Conservation (phyloP, 2,888 invertebrate species). For the Pseudoips prasinana region DNA sequence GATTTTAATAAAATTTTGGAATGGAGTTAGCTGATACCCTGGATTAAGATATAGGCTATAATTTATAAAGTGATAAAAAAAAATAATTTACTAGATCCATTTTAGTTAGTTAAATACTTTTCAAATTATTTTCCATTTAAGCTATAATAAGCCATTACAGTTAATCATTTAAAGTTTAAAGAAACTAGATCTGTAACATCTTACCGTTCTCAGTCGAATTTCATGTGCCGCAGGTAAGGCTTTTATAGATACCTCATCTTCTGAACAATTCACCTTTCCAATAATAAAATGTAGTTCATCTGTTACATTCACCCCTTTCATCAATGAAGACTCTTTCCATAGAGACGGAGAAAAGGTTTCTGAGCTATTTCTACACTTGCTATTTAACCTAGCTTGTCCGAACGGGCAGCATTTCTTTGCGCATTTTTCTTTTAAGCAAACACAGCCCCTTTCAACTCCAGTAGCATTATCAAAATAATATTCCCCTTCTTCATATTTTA, state of each 20-base stretch:
- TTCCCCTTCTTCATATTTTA: slow-evolving; percentile 43
- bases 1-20: too few species aligned
- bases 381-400: slow-evolving; percentile 36
- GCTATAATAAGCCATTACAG: too few species aligned
- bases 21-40: too few species aligned
- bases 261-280: slow-evolving; percentile 44
- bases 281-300: slow-evolving; percentile 45
- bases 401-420: slow-evolving; percentile 57
- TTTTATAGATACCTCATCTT: slow-evolving; percentile 25
- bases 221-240: slow-evolving; percentile 23
- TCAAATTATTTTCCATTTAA: too few species aligned
- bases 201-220: slow-evolving; percentile 40
- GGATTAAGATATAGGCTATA: too few species aligned
- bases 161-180: too few species aligned
- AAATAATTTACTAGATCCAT: too few species aligned
- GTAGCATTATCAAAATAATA: slow-evolving; percentile 43
- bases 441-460: slow-evolving; percentile 42
- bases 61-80: too few species aligned
- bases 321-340: slow-evolving; percentile 33
- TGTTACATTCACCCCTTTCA: slow-evolving; percentile 32
- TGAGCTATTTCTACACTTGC: slow-evolving; percentile 4
- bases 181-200: too few species aligned
- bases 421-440: slow-evolving; percentile 48
- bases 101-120: too few species aligned
- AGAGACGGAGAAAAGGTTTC: slow-evolving; percentile 43